Evolutionary conservation across 2,888 invertebrate species (phyloP), one percentile per base, ranked within the genome.

Genomic region (Strigamia crassipes): DNA sequence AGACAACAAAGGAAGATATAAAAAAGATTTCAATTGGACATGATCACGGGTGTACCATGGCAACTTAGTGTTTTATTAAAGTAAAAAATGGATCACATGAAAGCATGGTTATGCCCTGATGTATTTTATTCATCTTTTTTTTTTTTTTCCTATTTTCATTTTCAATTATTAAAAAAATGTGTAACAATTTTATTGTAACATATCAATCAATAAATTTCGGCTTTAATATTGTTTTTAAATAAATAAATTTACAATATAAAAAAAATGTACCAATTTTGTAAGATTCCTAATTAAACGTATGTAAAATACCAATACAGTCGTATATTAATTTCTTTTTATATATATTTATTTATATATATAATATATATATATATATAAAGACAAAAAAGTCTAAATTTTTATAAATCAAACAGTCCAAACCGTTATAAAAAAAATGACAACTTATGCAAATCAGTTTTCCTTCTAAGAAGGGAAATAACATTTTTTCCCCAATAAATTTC

Each of bases 381-480:
- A 56, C 4, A 73, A 73, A 31, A 31, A 73, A 73, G 23, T 73
- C 31, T 31, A 73, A 73, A 73, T 31, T 73, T 73, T 73, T 73
- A 73, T 73, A 73, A 73, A 73, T 73, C 73, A 31, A 73, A 73
- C 73, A 73, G 73, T 73, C 73, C 73, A 73, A 73, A 73, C 27
- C 73, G 31, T 73, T 31, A 73, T 31, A 21, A 66, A 73, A 73
- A 73, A 73, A 73, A 73, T 31, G 73, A 73, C 73, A 73, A 73
- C 73, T 73, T 73, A 73, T 73, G 73, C 73, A 73, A 31, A 73
- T 27, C 73, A 73, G 31, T 73, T 73, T 31, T 73, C 73, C 73
- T 73, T 73, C 73, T 73, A 73, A 31, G 73, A 73, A 73, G 73
- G 56, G 73, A 73, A 73, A 73, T 73, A 73, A 73, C 73, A 73